Percentiles rank a stretch among this genome's conserved stretches.
These are phyloP conservation scores for Belgica antarctica DNA, from an alignment of 2,888 invertebrate species.

Conservation along the genomic window DNA sequence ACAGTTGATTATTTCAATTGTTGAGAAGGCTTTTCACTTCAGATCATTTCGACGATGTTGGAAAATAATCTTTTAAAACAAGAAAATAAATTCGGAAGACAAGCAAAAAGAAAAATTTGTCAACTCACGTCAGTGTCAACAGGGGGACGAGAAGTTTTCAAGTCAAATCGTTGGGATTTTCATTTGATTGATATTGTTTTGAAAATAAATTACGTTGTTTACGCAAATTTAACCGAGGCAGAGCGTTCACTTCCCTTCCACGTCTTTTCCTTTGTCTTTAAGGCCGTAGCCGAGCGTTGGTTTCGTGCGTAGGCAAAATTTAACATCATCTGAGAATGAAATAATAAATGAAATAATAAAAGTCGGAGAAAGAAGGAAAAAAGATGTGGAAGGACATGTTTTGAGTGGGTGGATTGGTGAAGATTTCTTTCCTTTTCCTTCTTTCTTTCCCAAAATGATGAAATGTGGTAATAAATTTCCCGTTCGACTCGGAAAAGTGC, in stretches of 20 bases:
- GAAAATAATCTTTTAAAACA: background rate
- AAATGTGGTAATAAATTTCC: constrained; percentile 41
- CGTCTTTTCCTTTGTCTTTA: background rate
- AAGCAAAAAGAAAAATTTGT: background rate
- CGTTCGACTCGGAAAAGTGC: constrained; percentile 12
- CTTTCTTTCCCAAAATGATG: constrained; percentile 24
- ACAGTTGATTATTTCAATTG: background rate
- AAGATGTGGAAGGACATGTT: constrained; percentile 19
- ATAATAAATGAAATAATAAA: constrained; percentile 1
- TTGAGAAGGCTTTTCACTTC: background rate
- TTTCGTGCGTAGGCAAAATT: background rate
- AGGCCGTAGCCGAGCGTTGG: background rate
- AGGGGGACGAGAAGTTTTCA: background rate
- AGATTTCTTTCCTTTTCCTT: too few relatives aligned
- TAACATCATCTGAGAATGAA: background rate
- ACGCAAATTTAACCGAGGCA: background rate
- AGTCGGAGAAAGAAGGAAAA: background rate
- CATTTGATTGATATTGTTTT: constrained; percentile 33
- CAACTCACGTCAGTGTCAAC: background rate
- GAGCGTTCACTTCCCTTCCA: background rate
- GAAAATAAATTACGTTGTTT: constrained; percentile 38
- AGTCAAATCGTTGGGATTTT: background rate
- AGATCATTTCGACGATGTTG: background rate
- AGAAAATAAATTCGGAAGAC: too few relatives aligned
- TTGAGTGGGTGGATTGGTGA: background rate